Evolutionary conservation across 2,797 vertebrate genomes (phyloP).

Genomic region (Lophotriccus pileatus): DNA sequence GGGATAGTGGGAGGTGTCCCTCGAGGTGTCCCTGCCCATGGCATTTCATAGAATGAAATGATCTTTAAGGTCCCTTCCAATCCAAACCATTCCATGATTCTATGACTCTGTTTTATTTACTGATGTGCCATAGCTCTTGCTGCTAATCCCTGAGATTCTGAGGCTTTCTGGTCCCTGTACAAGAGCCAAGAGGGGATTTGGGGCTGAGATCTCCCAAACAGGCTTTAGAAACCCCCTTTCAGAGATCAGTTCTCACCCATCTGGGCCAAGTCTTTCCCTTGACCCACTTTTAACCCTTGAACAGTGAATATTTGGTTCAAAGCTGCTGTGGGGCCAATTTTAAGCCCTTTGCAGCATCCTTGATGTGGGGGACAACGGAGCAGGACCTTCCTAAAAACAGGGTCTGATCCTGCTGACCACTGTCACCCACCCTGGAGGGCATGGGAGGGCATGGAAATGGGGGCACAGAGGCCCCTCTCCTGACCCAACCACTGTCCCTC

Average conservation of each 20-base stretch:
- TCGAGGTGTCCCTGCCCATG: too few relatives aligned
- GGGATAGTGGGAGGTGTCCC: not conserved
- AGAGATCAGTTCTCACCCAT: not conserved
- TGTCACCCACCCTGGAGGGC: rapidly evolving
- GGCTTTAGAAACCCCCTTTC: not conserved
- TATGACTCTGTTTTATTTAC: not conserved
- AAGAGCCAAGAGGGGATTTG: not conserved
- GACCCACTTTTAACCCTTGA: not conserved
- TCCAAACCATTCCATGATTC: not conserved
- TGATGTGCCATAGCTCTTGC: not conserved
- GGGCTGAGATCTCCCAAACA: not conserved
- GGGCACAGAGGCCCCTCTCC: too few relatives aligned
- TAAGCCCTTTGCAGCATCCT: not conserved
- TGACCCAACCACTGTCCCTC: not conserved
- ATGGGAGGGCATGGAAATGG: rapidly evolving
- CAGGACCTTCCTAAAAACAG: not conserved
- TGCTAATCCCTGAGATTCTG: not conserved
- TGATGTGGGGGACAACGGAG: too few relatives aligned
- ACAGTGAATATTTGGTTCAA: not conserved
- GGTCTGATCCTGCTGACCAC: not conserved
- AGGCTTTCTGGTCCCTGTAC: not conserved
- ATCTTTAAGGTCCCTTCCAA: not conserved
- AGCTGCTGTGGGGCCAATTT: not conserved
- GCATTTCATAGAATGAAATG: not conserved
- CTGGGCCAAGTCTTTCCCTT: not conserved